phyloP scores from a whole-genome alignment of 2,888 invertebrate species.

The Charanyca ferruginea region DNA sequence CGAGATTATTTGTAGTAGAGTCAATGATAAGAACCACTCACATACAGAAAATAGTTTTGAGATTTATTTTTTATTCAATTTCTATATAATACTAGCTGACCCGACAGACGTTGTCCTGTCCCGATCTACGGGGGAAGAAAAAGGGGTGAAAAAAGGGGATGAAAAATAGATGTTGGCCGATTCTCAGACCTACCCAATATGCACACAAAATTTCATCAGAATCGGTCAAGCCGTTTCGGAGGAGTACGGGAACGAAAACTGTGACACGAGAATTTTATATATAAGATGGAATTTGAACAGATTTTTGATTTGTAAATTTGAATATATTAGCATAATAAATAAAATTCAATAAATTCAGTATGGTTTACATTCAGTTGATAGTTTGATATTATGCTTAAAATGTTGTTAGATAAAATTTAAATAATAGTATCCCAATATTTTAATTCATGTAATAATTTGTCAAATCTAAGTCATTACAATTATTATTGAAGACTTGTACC shows the following conservation, averaged over 20 bases:
- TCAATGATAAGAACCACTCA: slow-evolving; percentile 38
- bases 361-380: slow-evolving; percentile 8
- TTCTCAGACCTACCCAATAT: no score
- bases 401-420: background rate
- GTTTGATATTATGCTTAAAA: background rate
- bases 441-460: background rate
- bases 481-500: slow-evolving; percentile 10
- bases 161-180: no score
- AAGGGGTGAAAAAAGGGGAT: no score
- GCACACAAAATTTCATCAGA: no score
- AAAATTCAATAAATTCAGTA: background rate
- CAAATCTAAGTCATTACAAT: background rate
- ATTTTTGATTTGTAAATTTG: background rate
- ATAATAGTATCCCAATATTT: background rate
- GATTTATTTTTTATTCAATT: background rate
- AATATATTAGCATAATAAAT: background rate
- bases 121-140: no score
- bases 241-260: no score
- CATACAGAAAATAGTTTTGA: background rate
- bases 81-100: no score
- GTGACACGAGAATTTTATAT: no score
- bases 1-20: slow-evolving; percentile 42
- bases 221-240: no score
- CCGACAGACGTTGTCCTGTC: no score
- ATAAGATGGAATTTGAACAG: background rate